These are phyloP conservation scores for Apamea anceps DNA, from an alignment of 2,888 invertebrate genomes.

Conservation along the genomic window DNA sequence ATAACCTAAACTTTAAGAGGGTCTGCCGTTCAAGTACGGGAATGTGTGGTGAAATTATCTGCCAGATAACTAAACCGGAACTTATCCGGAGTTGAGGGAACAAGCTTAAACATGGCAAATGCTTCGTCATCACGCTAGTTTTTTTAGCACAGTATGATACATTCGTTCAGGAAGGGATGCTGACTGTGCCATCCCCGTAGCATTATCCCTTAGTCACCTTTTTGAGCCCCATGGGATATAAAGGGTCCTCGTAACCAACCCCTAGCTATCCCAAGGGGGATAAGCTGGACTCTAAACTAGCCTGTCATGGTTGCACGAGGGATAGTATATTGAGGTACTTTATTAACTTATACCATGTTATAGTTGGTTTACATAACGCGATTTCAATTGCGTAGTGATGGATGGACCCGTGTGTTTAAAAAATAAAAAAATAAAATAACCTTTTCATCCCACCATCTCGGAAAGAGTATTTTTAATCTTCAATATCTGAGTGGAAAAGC, in stretches of 20 bases:
- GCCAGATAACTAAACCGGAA: background rate
- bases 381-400: background rate
- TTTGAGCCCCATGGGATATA: constrained; percentile 48
- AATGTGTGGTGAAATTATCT: background rate
- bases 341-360: background rate
- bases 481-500: too few relatives aligned
- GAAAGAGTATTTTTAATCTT: too few relatives aligned
- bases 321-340: background rate
- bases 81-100: background rate
- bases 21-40: background rate
- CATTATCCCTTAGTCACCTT: constrained; percentile 52
- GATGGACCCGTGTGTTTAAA: too few relatives aligned
- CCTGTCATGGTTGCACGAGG: constrained; percentile 17
- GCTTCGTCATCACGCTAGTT: constrained; percentile 7
- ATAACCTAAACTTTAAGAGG: background rate
- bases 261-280: constrained; percentile 8
- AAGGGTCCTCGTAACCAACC: constrained; percentile 45
- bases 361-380: background rate
- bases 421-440: too few relatives aligned
- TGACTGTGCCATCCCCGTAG: constrained; percentile 21
- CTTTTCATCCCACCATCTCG: too few relatives aligned
- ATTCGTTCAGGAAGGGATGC: constrained; percentile 26
- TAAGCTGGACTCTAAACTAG: constrained; percentile 38
- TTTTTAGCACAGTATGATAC: constrained; percentile 16
- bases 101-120: background rate